Evolutionary conservation across 1,140 invertebrate genomes (phyloP).

Genomic region (Temnothorax longispinosus): DNA sequence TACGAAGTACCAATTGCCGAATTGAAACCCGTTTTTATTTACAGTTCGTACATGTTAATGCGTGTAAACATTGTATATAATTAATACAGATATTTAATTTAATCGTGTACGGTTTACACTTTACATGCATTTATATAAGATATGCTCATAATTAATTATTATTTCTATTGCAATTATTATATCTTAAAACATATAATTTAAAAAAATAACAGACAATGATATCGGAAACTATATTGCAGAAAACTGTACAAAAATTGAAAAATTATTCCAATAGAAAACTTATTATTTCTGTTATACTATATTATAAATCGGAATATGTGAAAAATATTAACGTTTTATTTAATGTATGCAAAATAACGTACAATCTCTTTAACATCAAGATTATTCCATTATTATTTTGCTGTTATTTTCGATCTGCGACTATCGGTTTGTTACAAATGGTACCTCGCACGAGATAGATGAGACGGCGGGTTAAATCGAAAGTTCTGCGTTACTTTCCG

Average conservation of each 20-base stretch:
- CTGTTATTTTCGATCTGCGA: constrained; percentile 10
- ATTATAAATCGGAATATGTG: not conserved
- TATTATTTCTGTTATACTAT: not conserved
- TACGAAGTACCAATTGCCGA: not conserved
- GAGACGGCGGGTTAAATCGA: constrained; percentile 9
- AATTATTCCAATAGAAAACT: not conserved
- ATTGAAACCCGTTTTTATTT: constrained; percentile 25
- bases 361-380: not conserved
- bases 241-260: not conserved
- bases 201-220: not conserved
- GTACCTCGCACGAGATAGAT: not conserved
- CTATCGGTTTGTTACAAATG: constrained; percentile 33
- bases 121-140: not conserved
- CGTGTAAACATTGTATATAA: not conserved
- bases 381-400: not conserved
- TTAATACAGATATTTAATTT: constrained; percentile 10
- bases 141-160: not conserved
- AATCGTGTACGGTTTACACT: not conserved
- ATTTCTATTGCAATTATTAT: not conserved
- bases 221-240: not conserved
- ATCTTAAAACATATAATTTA: not conserved
- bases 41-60: constrained; percentile 7
- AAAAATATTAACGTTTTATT: not conserved
- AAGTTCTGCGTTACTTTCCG: constrained; percentile 43
- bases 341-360: not conserved